Evolutionary conservation across 2,888 invertebrate species (phyloP).

Genomic region (Micropterix aruncella): DNA sequence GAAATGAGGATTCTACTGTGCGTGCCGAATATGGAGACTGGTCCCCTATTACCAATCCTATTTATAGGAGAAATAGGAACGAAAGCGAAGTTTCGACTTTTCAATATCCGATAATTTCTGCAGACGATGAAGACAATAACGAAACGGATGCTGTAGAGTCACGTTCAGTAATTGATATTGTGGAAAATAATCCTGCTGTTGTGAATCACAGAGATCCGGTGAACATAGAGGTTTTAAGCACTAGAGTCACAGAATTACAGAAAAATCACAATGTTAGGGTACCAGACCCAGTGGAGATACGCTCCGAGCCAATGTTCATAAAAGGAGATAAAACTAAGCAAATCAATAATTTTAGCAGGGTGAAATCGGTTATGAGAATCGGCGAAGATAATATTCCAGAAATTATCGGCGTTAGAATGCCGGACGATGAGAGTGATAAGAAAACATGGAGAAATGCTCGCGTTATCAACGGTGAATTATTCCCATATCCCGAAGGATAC

Average conservation of each 20-base stretch:
- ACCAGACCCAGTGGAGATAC: slow-evolving; percentile 54
- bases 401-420: slow-evolving; percentile 68
- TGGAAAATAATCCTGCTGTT: slow-evolving; percentile 33
- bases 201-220: slow-evolving; percentile 43
- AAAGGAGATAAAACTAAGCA: slow-evolving; percentile 36
- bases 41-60: slow-evolving; percentile 24
- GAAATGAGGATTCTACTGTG: slow-evolving; percentile 26
- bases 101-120: no score
- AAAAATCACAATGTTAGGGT: slow-evolving; percentile 36
- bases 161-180: slow-evolving; percentile 21
- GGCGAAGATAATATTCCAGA: slow-evolving; percentile 64
- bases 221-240: slow-evolving; percentile 34
- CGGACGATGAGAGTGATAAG: slow-evolving; percentile 71
- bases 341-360: slow-evolving; percentile 36
- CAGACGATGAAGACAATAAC: slow-evolving; percentile 26
- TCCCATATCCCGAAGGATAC: slow-evolving; percentile 59
- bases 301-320: slow-evolving; percentile 48
- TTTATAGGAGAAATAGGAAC: slow-evolving; percentile 21
- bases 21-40: slow-evolving; percentile 38
- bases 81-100: no score
- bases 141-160: slow-evolving; percentile 12
- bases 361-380: slow-evolving; percentile 47
- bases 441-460: slow-evolving; percentile 81
- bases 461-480: slow-evolving; percentile 70
- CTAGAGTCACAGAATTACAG: slow-evolving; percentile 33